Evolutionary conservation across 2,888 invertebrate genomes (phyloP), one percentile per base, ranked within the genome.

Genomic region (Galerucella calmariensis): DNA sequence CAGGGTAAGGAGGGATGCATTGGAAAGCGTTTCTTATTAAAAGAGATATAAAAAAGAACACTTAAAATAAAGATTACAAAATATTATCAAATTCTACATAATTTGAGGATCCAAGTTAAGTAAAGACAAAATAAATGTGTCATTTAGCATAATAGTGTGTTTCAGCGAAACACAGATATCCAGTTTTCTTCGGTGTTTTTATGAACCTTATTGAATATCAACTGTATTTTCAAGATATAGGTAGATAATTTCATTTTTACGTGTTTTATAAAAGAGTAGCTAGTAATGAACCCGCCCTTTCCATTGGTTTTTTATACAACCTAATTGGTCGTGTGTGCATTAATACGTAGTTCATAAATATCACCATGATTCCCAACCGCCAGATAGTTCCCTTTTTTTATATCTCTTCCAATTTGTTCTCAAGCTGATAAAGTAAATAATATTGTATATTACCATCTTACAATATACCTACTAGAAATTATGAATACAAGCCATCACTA

Each of bases 1-100:
- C 87, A 91, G 95, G 91, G 95, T 96, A 90, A 94, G 94, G 90
- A 81, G 77, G 74, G 75, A 67, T 20, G 63, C 63, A 16, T 58
- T 53, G 35, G n/a, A 35, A 16, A 61, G 1, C 5, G 58, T 58
- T 58, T 58, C 9, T 46, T 65, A 44, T 16, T 14, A 11, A 12
- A 11, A 65, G 20, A 16, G 11, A 44, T 16, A 20, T 10, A n/a
- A 63, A 63, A 41, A 61, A 61, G 27, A 27, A 27, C 16, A 61
- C 20, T 20, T 20, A 20, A 20, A 20, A 20, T 20, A 20, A 20
- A 20, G 20, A 20, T 20, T 20, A 41, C 35, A 41, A 41, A 41
- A 41, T 41, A 41, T 1, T 41, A 35, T 41, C 1, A 41, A 8
- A 41, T 8, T 41, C 9, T 41, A 41, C 35, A 8, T 6, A 41